Evolutionary conservation across 2,888 invertebrate genomes (phyloP), one percentile per base, ranked within the genome.

Genomic region (Lottia scabra): DNA sequence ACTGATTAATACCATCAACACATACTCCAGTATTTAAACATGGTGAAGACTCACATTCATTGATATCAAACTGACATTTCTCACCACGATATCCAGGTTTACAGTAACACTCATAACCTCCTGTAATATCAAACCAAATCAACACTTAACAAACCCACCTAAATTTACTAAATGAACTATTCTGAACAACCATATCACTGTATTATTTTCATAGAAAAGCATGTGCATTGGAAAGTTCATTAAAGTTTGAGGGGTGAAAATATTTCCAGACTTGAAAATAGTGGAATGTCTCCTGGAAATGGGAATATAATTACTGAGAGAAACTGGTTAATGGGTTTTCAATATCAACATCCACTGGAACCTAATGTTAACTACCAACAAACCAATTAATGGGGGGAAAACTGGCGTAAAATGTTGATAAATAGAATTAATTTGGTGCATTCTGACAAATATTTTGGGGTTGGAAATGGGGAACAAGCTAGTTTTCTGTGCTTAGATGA

Each of bases 1-100:
- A 95, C 23, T 91, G 91, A 68, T 90, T 91, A 26, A 88, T 80
- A 74, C 85, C 83, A 68, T 83, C 78, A 27, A 62, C 65, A 90
- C 97, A 97, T 73, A 93, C 93, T 80, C 96, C 96, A 48, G 95
- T 95, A 90, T 96, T 97, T 82, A 96, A 96, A 87, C 97, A 97
- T 0, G 97, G 96, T 89, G 96, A 96, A 0, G 96, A 96, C 68
- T 94, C 94, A 88, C 97, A 97, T 88, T 97, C 96, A 88, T 97
- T 96, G 67, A 97, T 95, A 84, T 97, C 94, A 2, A 93, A 92
- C 85, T 97, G 96, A 87, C 97, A 97, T 10, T 75, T 71, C 65
- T 74, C 73, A 10, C 85, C 85, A 76, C 76, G 76, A 78, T 76
- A 85, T 70, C 85, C 85, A 56, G 82, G 82, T 38, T 71, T 74